Base-by-base conservation (phyloP, 2,888 invertebrate species). In the Nematopogon swammerdamellus region DNA sequence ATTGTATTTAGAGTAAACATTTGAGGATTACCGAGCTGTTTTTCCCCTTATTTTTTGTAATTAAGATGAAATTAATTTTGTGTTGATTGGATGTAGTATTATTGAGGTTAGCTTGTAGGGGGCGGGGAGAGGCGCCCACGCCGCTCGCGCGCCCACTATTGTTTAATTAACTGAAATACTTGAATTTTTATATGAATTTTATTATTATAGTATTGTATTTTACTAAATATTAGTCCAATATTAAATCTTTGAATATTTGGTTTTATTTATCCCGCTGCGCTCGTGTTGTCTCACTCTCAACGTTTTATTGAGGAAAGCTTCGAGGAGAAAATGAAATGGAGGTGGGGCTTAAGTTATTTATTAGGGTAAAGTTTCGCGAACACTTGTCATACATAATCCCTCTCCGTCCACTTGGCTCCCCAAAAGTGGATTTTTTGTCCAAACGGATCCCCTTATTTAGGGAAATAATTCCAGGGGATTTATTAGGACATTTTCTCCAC, bases 101-200 rank as follows among this genome's bases (percentile, higher is more conserved):
- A 63, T 57, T 61, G 61, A 62, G 62, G 57, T 59, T 59, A 53
- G 56, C 62, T 64, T 61, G 64, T 58, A 54, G 59, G 60, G 58
- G 61, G 63, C 58, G 56, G 61, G 59, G 36, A 8, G 25, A 25
- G 8, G 3, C 8, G 36, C 36, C 11, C 11, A 14, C n/a, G 8
- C 11, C 36, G 6, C 3, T 36, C 36, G 6, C 36, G n/a, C 36
- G 69, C 36, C 36, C 36, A 25, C 36, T 69, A 74, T 74, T 70
- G 72, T 76, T 75, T 72, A 70, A 68, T 25, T 36, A 71, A 72
- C 65, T 70, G 68, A 72, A 73, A 72, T 68, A 75, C 70, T 75
- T 74, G 74, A 64, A 74, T 73, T 76, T 76, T 76, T 76, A 76
- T 76, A 75, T 76, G 76, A 75, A 74, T 76, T 76, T 76, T 76